Conservation (phyloP, 2,113 vertebrate genomes). For the mouse (Mus musculus) region GRCm39 chr7:119361001-119361500, state of each 20-base stretch:
- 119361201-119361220: conserved; percentile 10
- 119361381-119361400: too few species aligned
- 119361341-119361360: too few species aligned
- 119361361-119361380: background rate
- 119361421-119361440: background rate
- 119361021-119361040: conserved; percentile 36
- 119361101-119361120: background rate
- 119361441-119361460: background rate
- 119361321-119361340: background rate
- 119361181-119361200: conserved; percentile 29
- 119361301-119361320: background rate
- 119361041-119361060: background rate
- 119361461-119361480: background rate
- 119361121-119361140: background rate
- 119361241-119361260: background rate
- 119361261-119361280: background rate
- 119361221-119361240: background rate
- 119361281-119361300: background rate
- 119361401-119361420: background rate
- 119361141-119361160: background rate
- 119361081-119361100: background rate
- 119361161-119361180: conserved; percentile 40
- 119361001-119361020: background rate
- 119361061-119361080: background rate
- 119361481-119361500: background rate